These are phyloP conservation scores for Anhinga rufa DNA, from an alignment of 2,113 vertebrate genomes.

Conservation along the genomic window DNA sequence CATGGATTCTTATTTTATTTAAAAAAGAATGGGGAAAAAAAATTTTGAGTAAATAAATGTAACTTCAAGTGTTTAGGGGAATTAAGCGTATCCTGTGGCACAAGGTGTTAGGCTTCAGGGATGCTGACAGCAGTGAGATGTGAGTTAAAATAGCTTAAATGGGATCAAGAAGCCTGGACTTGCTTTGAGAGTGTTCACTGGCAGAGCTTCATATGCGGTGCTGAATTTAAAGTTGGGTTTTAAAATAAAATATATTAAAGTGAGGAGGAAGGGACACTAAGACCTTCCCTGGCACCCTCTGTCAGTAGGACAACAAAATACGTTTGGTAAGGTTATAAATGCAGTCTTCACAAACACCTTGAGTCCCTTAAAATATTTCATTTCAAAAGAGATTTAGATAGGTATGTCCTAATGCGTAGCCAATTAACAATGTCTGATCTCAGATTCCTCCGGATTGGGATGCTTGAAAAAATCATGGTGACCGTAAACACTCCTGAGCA, in stretches of 20 bases:
- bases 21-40: neutral
- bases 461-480: neutral
- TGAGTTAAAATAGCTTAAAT: neutral
- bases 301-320: neutral
- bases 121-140: neutral
- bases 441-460: neutral
- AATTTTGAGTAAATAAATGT: neutral
- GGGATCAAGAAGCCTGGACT: neutral
- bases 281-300: neutral
- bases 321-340: neutral
- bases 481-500: neutral
- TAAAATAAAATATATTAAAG: neutral
- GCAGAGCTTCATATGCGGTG: neutral
- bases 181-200: neutral
- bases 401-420: neutral
- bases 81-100: neutral
- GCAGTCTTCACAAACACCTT: neutral
- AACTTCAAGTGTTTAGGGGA: neutral
- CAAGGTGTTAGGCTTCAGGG: neutral
- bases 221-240: neutral
- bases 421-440: neutral
- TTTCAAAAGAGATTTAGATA: neutral
- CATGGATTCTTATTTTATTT: neutral
- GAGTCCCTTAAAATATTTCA: neutral
- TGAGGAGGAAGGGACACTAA: neutral